Evolutionary conservation across 2,113 vertebrate genomes (phyloP).

Genomic region (Thryonomys swinderianus): DNA sequence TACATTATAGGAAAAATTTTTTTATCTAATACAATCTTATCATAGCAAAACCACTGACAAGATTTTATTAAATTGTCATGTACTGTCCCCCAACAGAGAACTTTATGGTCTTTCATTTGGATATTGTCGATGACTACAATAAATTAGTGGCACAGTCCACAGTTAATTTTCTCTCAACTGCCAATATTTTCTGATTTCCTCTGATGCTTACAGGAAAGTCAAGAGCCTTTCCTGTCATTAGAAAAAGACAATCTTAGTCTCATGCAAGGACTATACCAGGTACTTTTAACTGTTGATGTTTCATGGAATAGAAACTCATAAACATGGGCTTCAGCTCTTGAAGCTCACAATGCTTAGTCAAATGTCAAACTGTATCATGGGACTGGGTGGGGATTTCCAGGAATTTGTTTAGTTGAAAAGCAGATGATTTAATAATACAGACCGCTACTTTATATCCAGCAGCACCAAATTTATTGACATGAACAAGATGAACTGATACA

Average conservation of each 20-base stretch:
- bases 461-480: background rate
- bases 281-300: slow-evolving; percentile 5
- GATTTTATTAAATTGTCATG: background rate
- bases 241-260: background rate
- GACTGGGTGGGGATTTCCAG: background rate
- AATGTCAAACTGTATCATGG: background rate
- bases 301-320: background rate
- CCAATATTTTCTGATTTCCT: background rate
- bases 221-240: background rate
- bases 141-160: background rate
- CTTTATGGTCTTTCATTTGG: background rate
- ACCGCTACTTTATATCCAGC: background rate
- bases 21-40: background rate
- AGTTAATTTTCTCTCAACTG: slow-evolving; percentile 35
- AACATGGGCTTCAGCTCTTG: background rate
- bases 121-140: background rate
- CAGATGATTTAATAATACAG: background rate
- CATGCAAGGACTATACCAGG: background rate
- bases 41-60: background rate
- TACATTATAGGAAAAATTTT: too few species aligned
- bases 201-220: background rate
- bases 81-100: background rate
- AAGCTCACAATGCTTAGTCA: background rate
- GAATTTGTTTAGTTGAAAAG: slow-evolving; percentile 18
- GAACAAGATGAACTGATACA: background rate